These are phyloP conservation scores for Coregonus suidteri DNA, from an alignment of 2,797 vertebrate genomes.

Conservation along the genomic window DNA sequence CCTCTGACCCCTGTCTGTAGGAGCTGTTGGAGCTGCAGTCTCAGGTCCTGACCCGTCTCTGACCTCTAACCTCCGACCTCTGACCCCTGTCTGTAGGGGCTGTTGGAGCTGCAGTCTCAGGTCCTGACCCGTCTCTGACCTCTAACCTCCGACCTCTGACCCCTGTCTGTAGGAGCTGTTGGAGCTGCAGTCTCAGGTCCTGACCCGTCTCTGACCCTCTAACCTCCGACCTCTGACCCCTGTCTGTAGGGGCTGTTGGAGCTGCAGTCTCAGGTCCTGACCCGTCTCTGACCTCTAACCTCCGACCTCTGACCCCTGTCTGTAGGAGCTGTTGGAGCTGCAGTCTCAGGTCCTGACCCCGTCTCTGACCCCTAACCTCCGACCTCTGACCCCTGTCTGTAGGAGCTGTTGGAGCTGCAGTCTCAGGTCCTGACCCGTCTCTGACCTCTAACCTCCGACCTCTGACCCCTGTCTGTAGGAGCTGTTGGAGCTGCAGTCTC, in stretches of 20 bases:
- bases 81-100: conserved; percentile 3
- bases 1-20: too few relatives aligned
- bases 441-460: background rate
- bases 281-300: background rate
- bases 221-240: too few relatives aligned
- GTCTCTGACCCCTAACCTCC: too few relatives aligned
- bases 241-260: conserved; percentile 8
- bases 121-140: background rate
- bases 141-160: too few relatives aligned
- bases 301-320: background rate
- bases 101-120: too few relatives aligned
- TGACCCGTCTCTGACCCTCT: background rate
- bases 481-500: too few relatives aligned
- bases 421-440: conserved; percentile 74
- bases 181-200: too few relatives aligned
- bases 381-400: conserved; percentile 4
- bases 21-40: too few relatives aligned
- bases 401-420: conserved; percentile 93
- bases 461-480: too few relatives aligned
- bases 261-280: too few relatives aligned
- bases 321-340: background rate
- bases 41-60: background rate
- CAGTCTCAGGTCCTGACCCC: too few relatives aligned
- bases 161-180: conserved; percentile 7
- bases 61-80: background rate